phyloP scores from a whole-genome alignment of 2,888 invertebrate species.

The Diachrysia chrysitis region DNA sequence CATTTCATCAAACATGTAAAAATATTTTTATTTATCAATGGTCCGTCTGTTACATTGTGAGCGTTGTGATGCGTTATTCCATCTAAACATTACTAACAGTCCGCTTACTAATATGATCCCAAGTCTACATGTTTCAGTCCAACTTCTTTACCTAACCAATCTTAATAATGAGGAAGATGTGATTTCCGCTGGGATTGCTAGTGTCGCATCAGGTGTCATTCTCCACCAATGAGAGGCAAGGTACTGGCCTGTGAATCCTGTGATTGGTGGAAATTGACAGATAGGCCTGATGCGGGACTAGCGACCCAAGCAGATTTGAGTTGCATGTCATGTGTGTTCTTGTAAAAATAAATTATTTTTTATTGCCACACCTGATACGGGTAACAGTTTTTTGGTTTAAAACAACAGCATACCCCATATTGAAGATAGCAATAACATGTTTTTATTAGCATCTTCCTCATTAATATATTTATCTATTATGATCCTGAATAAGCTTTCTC shows the following conservation, averaged over 20 bases:
- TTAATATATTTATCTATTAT: conserved; percentile 64
- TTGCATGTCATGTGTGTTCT: no score
- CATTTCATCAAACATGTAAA: conserved; percentile 79
- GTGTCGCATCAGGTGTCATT: no score
- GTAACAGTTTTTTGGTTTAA: no score
- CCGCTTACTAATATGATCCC: conserved; percentile 59
- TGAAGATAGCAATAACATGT: not conserved
- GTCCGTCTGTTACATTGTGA: conserved; percentile 84
- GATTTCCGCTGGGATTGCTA: no score
- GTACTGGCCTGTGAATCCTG: no score
- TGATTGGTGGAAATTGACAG: no score
- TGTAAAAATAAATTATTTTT: no score
- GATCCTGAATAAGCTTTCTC: conserved; percentile 74
- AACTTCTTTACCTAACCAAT: conserved; percentile 58
- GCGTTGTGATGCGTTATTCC: conserved; percentile 76
- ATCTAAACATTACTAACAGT: conserved; percentile 74
- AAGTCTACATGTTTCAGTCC: conserved; percentile 45
- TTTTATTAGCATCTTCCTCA: not conserved
- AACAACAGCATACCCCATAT: no score
- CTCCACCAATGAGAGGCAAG: no score
- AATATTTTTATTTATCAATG: conserved; percentile 84
- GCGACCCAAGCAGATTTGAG: no score
- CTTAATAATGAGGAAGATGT: conserved; percentile 40
- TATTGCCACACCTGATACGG: not conserved
- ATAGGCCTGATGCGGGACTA: no score